Base-by-base conservation (phyloP, 2,113 vertebrate genomes). In the Sclerurus mexicanus region DNA sequence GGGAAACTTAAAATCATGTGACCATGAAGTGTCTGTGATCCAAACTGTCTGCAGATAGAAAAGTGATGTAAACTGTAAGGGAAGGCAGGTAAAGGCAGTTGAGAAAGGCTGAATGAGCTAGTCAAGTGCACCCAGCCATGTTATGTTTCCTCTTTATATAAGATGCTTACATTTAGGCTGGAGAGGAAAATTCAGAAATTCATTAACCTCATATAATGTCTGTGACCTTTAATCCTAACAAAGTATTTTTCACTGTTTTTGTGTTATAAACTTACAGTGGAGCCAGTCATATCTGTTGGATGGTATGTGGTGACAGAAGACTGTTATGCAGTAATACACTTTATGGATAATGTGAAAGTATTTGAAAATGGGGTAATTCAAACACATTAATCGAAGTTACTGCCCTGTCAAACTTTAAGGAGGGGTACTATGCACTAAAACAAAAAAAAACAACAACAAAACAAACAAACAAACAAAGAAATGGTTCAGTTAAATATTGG, bases 1-100 rank as follows among this genome's bases (percentile, higher is more conserved):
- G 56, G 63, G 52, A 93, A 97, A 44, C 85, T 95, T 96, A 93
- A 94, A 96, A 79, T 93, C 87, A 87, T 95, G 95, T 97, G 95
- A 95, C 93, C 5, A 0, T 76, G 72, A 94, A 82, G 47, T 88
- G 37, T 79, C 83, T 94, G 42, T 97, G 84, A 84, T 69, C 85
- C 67, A 95, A 97, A 95, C 59, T 93, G 27, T 96, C 81, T 87
- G 72, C 67, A 62, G 21, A 75, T 89, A 87, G 76, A 85, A 91
- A 19, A 64, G 60, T 64, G 47, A 31, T 75, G 39, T 77, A 87
- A 96, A 71, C 74, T 94, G 74, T 80, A 94, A 69, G 14, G 8
- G 35, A 84, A 78, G 20, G 28, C 47, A 83, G 30, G 60, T 79
- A 68, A 91, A 75, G 40, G 68, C 17, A 44, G 33, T 19, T 49